Evolutionary conservation across 2,113 vertebrate genomes (phyloP).

Genomic region (Columba janthina): DNA sequence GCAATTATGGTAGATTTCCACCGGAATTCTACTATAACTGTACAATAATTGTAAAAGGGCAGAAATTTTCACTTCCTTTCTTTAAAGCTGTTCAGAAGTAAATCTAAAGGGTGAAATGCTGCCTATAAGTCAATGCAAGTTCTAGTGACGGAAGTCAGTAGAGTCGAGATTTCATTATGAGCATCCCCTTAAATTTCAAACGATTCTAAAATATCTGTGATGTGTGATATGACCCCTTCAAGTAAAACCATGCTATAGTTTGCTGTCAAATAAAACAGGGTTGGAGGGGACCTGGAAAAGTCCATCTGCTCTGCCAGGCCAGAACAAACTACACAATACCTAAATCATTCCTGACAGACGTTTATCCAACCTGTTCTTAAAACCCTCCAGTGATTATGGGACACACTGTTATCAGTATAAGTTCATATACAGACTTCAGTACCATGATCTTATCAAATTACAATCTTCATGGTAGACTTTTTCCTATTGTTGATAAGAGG

Average conservation of each 20-base stretch:
- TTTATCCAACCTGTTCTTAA: neutral
- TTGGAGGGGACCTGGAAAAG: neutral
- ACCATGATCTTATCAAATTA: constrained; percentile 42
- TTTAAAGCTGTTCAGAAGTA: neutral
- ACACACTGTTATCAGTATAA: neutral
- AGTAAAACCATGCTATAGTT: neutral
- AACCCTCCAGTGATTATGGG: neutral
- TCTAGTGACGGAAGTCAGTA: neutral
- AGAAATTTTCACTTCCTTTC: neutral
- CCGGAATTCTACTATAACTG: neutral
- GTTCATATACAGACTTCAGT: neutral
- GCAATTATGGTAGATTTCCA: neutral
- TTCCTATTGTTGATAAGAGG: neutral
- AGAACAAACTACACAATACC: neutral
- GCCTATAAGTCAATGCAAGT: neutral
- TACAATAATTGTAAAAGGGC: neutral
- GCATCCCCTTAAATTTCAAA: neutral
- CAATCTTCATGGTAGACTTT: constrained; percentile 14
- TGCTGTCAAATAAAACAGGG: neutral
- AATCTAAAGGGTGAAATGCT: neutral
- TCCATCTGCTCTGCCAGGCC: neutral
- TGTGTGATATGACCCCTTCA: neutral
- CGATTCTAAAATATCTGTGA: neutral
- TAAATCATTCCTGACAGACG: neutral
- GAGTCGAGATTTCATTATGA: neutral